A percentile compares a stretch with the other conserved stretches of the same genome.
These are phyloP conservation scores for Macaria notata DNA, from an alignment of 2,888 invertebrate genomes.

Conservation along the genomic window DNA sequence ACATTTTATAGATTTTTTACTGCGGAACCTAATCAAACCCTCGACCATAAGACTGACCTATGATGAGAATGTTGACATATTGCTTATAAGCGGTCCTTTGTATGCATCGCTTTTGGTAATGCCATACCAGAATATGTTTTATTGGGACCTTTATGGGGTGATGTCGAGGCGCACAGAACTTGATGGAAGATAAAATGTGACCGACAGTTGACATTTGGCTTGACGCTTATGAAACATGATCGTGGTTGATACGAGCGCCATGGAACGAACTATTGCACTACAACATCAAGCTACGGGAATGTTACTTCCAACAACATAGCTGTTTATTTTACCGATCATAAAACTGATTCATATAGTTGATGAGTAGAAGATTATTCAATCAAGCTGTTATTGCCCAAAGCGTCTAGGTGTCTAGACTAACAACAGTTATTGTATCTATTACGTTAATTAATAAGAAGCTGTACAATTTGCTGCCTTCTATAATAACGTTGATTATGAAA, in stretches of 20 bases:
- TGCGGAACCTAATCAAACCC: conserved; percentile 49
- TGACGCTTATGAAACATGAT: conserved; percentile 25
- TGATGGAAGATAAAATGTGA: conserved; percentile 23
- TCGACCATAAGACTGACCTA: conserved; percentile 32
- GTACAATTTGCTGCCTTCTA: background rate
- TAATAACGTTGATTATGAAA: conserved; percentile 5
- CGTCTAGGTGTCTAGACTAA: conserved; percentile 2
- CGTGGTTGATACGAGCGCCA: conserved; percentile 13
- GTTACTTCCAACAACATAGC: conserved; percentile 3
- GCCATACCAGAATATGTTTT: conserved; percentile 31
- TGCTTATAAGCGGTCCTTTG: conserved; percentile 29
- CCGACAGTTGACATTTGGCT: conserved; percentile 23
- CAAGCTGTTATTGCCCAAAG: conserved; percentile 6
- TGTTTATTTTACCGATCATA: conserved; percentile 10
- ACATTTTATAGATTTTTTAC: conserved; percentile 53
- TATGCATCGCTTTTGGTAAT: conserved; percentile 30
- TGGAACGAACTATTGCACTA: conserved; percentile 13
- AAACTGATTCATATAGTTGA: conserved; percentile 5
- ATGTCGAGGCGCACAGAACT: conserved; percentile 14
- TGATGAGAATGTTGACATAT: conserved; percentile 36
- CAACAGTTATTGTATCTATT: conserved; percentile 1
- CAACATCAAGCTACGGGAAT: conserved; percentile 13
- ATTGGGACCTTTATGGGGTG: conserved; percentile 25
- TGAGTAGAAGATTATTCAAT: conserved; percentile 9
- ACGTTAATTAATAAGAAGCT: background rate